phyloP scores from a whole-genome alignment of 2,797 vertebrate genomes.

The Sternotherus odoratus region DNA sequence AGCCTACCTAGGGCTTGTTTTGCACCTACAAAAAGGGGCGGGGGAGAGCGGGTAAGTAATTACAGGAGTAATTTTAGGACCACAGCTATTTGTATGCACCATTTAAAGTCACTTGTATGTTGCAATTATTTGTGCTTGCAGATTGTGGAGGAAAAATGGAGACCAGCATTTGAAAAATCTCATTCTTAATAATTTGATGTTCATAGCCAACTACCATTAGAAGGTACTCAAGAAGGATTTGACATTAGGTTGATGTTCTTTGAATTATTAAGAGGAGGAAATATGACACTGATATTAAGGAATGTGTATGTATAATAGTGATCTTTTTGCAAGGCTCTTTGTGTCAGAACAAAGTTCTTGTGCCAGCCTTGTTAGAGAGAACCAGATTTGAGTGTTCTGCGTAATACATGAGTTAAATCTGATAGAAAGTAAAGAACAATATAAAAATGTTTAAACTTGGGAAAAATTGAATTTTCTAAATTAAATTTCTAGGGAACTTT shows the following conservation, averaged over 20 bases:
- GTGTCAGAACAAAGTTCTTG: neutral
- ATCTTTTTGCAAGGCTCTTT: neutral
- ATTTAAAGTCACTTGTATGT: neutral
- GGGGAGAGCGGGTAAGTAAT: neutral
- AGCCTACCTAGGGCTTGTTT: neutral
- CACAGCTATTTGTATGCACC: neutral
- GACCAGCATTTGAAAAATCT: neutral
- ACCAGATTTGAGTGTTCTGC: neutral
- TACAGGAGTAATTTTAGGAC: neutral
- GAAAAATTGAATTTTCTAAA: fast-evolving
- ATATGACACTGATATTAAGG: neutral
- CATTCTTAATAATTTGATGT: neutral
- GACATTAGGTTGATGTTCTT: neutral
- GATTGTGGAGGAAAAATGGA: neutral
- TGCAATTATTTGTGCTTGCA: neutral
- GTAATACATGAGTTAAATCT: neutral
- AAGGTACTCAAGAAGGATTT: neutral
- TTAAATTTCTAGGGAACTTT: neutral
- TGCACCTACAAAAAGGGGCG: neutral
- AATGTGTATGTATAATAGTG: neutral
- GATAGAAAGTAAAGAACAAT: neutral
- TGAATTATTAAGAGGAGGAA: neutral
- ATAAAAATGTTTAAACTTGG: neutral
- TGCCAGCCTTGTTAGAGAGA: neutral
- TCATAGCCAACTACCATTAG: neutral